A percentile compares a stretch with the other conserved stretches of the same genome.
Evolutionary conservation across 1,140 invertebrate species (phyloP).

Genomic region (Drosophila pseudoobscura): DNA sequence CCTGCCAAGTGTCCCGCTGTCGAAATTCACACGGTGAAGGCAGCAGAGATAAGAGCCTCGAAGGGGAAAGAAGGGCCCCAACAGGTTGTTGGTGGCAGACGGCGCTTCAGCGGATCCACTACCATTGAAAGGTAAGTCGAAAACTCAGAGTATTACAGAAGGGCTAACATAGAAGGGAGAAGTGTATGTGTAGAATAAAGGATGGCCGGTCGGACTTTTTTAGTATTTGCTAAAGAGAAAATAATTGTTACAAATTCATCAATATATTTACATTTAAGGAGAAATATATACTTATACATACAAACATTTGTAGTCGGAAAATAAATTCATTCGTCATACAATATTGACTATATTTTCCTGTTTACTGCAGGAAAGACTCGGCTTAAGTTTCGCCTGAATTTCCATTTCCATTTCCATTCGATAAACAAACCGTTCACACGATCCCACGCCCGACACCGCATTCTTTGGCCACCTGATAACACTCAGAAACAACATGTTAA

Average conservation of each 20-base stretch:
- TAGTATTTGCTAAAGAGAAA: too few species aligned
- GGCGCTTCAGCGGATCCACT: conserved; percentile 5
- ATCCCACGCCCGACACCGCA: conserved; percentile 24
- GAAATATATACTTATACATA: too few species aligned
- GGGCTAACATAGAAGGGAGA: too few species aligned
- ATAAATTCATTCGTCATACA: too few species aligned
- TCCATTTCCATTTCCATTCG: conserved; percentile 11
- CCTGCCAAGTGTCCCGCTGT: conserved; percentile 59
- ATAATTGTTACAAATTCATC: too few species aligned
- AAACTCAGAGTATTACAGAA: background rate
- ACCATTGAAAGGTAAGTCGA: conserved; percentile 45
- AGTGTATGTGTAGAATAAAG: too few species aligned
- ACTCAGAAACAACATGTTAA: conserved; percentile 36
- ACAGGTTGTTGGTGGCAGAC: conserved; percentile 55
- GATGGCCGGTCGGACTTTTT: too few species aligned
- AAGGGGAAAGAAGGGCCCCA: conserved; percentile 31
- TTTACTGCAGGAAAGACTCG: too few species aligned
- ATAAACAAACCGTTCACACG: conserved; percentile 35
- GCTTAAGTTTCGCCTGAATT: background rate
- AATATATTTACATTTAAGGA: too few species aligned
- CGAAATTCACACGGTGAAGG: conserved; percentile 22
- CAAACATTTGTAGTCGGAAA: too few species aligned
- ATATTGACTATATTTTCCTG: too few species aligned
- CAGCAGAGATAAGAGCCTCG: conserved; percentile 29
- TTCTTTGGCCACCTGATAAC: conserved; percentile 1